These are phyloP conservation scores for Bergia sp. DNA, from an alignment of 92 coral and sea anemone genomes.

Conservation along the genomic window DNA sequence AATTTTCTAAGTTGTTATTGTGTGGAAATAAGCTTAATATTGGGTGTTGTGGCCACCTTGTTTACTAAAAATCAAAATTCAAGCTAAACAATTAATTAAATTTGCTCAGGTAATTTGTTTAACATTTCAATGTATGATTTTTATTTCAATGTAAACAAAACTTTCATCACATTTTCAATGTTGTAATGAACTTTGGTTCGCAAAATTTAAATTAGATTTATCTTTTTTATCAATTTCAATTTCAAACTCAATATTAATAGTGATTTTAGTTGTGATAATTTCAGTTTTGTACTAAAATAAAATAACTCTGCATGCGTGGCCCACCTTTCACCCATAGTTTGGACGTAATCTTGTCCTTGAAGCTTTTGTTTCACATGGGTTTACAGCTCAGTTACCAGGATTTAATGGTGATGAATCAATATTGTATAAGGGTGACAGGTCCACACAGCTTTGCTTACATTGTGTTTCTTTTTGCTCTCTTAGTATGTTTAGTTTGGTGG, in stretches of 20 bases:
- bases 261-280: slow-evolving; percentile 13
- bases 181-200: too few relatives aligned
- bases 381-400: slow-evolving; percentile 21
- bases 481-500: too few relatives aligned
- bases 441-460: slow-evolving; percentile 14
- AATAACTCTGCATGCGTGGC: slow-evolving; percentile 9
- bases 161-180: too few relatives aligned
- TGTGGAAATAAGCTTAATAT: too few relatives aligned
- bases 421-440: slow-evolving; percentile 15
- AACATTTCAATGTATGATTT: too few relatives aligned
- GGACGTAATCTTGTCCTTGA: slow-evolving; percentile 8
- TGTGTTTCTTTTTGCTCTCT: slow-evolving; percentile 19
- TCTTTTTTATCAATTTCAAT: neutral
- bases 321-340: slow-evolving; percentile 8
- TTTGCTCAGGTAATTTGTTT: too few relatives aligned
- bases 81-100: too few relatives aligned
- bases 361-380: slow-evolving; percentile 17
- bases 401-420: slow-evolving; percentile 18
- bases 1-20: too few relatives aligned
- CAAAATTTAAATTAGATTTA: too few relatives aligned
- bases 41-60: too few relatives aligned
- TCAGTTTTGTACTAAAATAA: neutral
- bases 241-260: slow-evolving; percentile 9
- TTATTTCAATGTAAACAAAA: too few relatives aligned
- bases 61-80: too few relatives aligned